These are phyloP conservation scores for Scolopax rusticola DNA, from an alignment of 2,797 vertebrate species.

Conservation along the genomic window DNA sequence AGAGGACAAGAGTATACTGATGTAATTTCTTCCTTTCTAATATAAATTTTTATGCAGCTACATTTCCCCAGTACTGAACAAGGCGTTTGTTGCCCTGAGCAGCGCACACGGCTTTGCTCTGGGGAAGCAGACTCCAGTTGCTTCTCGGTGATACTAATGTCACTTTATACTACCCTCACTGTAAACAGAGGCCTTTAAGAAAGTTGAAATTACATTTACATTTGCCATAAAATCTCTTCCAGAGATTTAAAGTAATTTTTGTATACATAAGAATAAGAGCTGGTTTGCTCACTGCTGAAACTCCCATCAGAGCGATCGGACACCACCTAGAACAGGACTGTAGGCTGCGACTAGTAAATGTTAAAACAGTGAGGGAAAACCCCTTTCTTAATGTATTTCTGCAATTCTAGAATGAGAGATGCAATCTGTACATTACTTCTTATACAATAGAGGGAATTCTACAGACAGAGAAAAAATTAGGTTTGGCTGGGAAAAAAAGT, in stretches of 20 bases:
- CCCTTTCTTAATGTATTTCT: not conserved
- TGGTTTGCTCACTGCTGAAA: not conserved
- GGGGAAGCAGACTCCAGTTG: not conserved
- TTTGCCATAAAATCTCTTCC: not conserved
- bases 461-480: conserved; percentile 10
- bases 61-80: not conserved
- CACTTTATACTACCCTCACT: not conserved
- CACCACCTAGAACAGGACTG: not conserved
- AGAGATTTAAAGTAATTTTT: not conserved
- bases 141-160: not conserved
- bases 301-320: not conserved
- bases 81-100: not conserved
- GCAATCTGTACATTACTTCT: not conserved
- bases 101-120: not conserved
- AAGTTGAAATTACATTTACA: not conserved
- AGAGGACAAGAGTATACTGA: not conserved
- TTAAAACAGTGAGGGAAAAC: not conserved
- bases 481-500: conserved; percentile 38
- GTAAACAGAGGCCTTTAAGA: not conserved
- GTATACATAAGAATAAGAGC: not conserved
- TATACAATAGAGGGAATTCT: not conserved
- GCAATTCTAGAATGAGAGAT: not conserved
- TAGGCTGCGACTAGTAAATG: not conserved
- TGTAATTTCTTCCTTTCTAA: not conserved
- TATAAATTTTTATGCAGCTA: not conserved